A percentile compares a stretch with the other conserved stretches of the same genome.
phyloP scores from a whole-genome alignment of 2,113 vertebrate genomes.

The Eudyptes chrysolophus region DNA sequence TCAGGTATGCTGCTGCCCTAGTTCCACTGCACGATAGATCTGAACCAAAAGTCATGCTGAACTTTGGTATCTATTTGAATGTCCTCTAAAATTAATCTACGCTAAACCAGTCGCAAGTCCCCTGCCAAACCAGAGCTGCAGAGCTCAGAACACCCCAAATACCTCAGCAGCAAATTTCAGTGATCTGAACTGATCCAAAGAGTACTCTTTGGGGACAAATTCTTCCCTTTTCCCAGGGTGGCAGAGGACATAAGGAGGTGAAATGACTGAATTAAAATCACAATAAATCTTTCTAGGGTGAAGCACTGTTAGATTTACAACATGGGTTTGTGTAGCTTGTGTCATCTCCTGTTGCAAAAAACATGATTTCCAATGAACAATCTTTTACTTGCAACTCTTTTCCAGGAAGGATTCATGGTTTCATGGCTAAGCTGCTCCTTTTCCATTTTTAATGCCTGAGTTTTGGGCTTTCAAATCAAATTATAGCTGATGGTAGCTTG shows the following conservation, averaged over 20 bases:
- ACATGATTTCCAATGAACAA: fast-evolving
- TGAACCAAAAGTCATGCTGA: not conserved
- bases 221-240: not conserved
- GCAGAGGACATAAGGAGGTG: not conserved
- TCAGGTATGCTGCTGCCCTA: not conserved
- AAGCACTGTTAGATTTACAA: not conserved
- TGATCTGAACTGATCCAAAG: not conserved
- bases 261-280: not conserved
- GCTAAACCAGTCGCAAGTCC: not conserved
- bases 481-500: not conserved
- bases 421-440: not conserved
- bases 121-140: not conserved
- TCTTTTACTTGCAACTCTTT: not conserved
- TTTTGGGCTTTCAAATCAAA: not conserved
- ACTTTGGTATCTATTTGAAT: not conserved
- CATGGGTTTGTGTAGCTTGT: not conserved
- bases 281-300: not conserved
- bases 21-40: fast-evolving
- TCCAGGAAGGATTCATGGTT: not conserved
- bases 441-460: not conserved
- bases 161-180: not conserved
- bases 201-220: not conserved
- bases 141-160: not conserved
- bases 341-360: not conserved
- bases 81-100: not conserved